Base-by-base conservation (phyloP, 2,888 invertebrate genomes). In the Dichetophora obliterata region DNA sequence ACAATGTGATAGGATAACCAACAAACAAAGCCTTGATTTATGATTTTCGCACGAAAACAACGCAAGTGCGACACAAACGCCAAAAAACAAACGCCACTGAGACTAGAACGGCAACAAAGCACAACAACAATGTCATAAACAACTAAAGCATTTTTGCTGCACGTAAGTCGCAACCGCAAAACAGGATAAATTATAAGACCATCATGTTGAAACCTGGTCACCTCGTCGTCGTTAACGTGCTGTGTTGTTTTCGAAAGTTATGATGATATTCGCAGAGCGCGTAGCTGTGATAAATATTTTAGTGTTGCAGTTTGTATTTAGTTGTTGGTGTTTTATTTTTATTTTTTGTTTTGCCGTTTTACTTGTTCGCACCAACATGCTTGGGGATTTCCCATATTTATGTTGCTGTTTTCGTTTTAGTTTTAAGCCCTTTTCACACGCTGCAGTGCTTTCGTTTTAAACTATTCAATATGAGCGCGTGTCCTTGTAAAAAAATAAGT, bases 21-120 rank as follows among this genome's bases (percentile, higher is more conserved):
- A 70, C 52, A 54, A 54, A 70, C 31, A 70, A 57, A 70, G n/a
- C 57, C 70, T n/a, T 70, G 70, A 70, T 70, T 70, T 61, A 72
- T 72, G 72, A 16, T 43, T 48, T 59, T 61, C 48, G 27, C 72
- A 61, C 72, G 43, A 27, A 61, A 61, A 31, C 11, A 37, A 22
- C 54, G 54, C n/a, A 43, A 27, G n/a, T 11, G 52, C 22, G 37
- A 43, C 6, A 59, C 37, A 4, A 59, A 52, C 48, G 52, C 31
- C 16, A 2, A 27, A 63, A 61, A 22, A 61, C 8, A 43, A 24
- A 16, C 9, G 37, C 11, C n/a, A 37, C 14, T 19, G 43, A 11
- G 24, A 37, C 43, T 22, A 27, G 9, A 61, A 27, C 3, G 31
- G 24, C 59, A 19, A 27, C 37, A 50, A 31, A 50, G 59, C 16